A percentile compares a stretch with the other conserved stretches of the same genome.
These are phyloP conservation scores for Chascanopsetta lugubris DNA, from an alignment of 2,113 vertebrate genomes.

Conservation along the genomic window DNA sequence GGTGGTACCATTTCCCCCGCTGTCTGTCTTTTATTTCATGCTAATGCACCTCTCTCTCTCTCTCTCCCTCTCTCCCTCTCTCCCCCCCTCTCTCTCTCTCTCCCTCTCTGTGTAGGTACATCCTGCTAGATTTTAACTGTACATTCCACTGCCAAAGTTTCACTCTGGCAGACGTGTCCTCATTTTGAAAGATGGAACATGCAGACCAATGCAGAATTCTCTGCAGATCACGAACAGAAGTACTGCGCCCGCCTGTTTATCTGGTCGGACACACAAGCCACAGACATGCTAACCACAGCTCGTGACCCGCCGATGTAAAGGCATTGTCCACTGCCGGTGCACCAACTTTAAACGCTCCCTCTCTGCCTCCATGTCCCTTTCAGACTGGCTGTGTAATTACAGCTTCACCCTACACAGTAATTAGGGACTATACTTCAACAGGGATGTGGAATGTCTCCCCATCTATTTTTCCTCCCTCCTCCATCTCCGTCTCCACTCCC, in stretches of 20 bases:
- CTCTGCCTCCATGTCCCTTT: slow-evolving; percentile 40
- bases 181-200: slow-evolving; percentile 1
- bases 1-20: not conserved
- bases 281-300: slow-evolving; percentile 61
- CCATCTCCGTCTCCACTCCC: slow-evolving; percentile 44
- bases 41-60: not conserved
- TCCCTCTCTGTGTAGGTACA: not conserved
- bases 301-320: slow-evolving; percentile 50
- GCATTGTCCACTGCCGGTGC: slow-evolving; percentile 58
- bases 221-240: too few species aligned
- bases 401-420: slow-evolving; percentile 72
- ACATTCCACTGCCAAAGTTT: slow-evolving; percentile 13
- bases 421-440: slow-evolving; percentile 72
- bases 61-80: not conserved
- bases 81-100: not conserved
- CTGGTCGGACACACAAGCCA: slow-evolving; percentile 35
- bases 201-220: not conserved
- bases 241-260: slow-evolving; percentile 23
- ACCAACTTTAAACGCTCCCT: slow-evolving; percentile 32
- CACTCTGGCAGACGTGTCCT: not conserved
- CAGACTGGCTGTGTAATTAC: slow-evolving; percentile 71
- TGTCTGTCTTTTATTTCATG: not conserved
- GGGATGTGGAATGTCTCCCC: slow-evolving; percentile 68
- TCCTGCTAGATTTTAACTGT: not conserved
- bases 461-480: slow-evolving; percentile 44